Percentiles rank a stretch among this genome's conserved stretches.
phyloP scores from a whole-genome alignment of 2,797 vertebrate genomes.

The Spinus olivaceus region DNA sequence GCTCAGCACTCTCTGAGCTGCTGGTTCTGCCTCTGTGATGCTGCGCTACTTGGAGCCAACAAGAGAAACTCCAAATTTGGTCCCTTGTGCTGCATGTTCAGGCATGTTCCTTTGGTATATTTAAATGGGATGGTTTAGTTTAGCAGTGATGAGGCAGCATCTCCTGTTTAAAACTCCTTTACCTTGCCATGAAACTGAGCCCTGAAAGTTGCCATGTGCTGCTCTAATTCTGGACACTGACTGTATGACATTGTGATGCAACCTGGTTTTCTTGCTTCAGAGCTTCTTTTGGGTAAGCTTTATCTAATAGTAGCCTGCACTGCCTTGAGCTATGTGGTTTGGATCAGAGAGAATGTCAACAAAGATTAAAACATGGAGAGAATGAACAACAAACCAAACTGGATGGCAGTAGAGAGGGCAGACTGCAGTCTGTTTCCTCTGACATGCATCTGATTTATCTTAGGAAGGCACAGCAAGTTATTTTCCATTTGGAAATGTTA shows the following conservation, averaged over 20 bases:
- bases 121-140: background rate
- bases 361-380: conserved; percentile 50
- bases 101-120: background rate
- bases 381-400: conserved; percentile 13
- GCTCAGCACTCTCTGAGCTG: background rate
- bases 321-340: conserved; percentile 45
- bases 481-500: conserved; percentile 51
- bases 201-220: background rate
- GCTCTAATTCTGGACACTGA: conserved; percentile 42
- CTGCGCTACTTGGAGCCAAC: background rate
- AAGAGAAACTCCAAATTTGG: conserved; percentile 3
- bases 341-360: conserved; percentile 46
- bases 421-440: background rate
- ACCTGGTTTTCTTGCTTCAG: conserved; percentile 17
- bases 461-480: conserved; percentile 20
- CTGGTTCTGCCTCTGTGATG: background rate
- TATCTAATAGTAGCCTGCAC: conserved; percentile 28
- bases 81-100: background rate
- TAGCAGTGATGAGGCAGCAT: background rate
- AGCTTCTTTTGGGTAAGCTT: conserved; percentile 47
- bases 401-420: conserved; percentile 12
- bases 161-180: conserved; percentile 9
- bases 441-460: conserved; percentile 26
- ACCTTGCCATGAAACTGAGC: conserved; percentile 24
- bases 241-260: conserved; percentile 29